Conservation (phyloP, 2,888 invertebrate species). For the Philhelius pedissequus region DNA sequence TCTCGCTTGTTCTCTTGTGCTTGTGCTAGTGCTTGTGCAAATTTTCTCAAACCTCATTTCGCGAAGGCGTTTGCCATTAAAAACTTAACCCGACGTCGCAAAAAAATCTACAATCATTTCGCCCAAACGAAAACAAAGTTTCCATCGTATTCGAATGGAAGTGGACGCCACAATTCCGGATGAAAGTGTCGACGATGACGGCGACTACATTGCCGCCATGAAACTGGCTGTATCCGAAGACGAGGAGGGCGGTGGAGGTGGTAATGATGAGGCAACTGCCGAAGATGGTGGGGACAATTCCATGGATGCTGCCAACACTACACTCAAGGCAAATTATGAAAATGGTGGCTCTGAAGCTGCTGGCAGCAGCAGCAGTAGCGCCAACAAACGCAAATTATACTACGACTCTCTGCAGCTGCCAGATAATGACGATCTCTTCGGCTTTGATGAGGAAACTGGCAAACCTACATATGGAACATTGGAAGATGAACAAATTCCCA, state of each 20-base stretch:
- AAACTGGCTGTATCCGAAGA: slow-evolving; percentile 56
- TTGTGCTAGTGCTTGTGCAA: not conserved
- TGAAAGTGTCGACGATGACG: slow-evolving; percentile 52
- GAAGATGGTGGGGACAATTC: slow-evolving; percentile 36
- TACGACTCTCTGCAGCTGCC: slow-evolving; percentile 1
- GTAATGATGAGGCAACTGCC: not conserved
- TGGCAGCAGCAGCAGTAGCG: not conserved
- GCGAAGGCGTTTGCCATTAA: not conserved
- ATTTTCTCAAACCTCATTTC: not conserved
- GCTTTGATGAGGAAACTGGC: slow-evolving; percentile 42
- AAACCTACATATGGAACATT: slow-evolving; percentile 21
- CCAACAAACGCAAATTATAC: slow-evolving; percentile 30
- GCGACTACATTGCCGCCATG: slow-evolving; percentile 54
- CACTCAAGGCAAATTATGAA: slow-evolving; percentile 26
- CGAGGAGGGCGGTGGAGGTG: slow-evolving; percentile 33
- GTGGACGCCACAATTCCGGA: slow-evolving; percentile 70
- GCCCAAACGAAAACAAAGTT: slow-evolving; percentile 73
- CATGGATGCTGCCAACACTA: slow-evolving; percentile 18
- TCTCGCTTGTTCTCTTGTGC: slow-evolving; percentile 2
- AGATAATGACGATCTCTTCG: slow-evolving; percentile 7
- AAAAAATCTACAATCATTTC: slow-evolving; percentile 72
- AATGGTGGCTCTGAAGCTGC: slow-evolving; percentile 51
- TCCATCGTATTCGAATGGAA: slow-evolving; percentile 73
- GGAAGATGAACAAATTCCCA: not conserved
- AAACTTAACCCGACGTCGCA: not conserved